phyloP scores from a whole-genome alignment of 2,797 vertebrate species.

The Sparus aurata region DNA sequence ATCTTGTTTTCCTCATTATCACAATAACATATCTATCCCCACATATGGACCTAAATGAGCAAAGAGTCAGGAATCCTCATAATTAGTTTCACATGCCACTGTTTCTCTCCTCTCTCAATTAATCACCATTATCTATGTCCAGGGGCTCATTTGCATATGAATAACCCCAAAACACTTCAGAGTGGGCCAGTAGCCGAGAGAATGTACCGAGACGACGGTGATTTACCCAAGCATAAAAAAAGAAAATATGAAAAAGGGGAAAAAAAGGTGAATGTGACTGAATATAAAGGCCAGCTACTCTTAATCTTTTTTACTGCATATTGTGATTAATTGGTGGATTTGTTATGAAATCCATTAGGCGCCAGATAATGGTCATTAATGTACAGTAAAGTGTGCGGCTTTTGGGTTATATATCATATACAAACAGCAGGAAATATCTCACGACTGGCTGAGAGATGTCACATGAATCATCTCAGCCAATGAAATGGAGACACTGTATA shows the following conservation, averaged over 20 bases:
- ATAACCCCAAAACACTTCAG: constrained; percentile 81
- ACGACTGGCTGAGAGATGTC: constrained; percentile 64
- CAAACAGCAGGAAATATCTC: constrained; percentile 67
- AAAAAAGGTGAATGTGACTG: constrained; percentile 60
- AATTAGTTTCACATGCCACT: constrained; percentile 84
- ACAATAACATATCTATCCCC: constrained; percentile 67
- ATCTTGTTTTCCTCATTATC: constrained; percentile 16
- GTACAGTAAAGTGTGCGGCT: constrained; percentile 62
- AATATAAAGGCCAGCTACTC: constrained; percentile 71
- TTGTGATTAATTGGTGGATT: constrained; percentile 77
- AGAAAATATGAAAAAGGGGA: constrained; percentile 60
- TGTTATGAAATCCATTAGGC: constrained; percentile 63
- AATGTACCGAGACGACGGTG: constrained; percentile 54
- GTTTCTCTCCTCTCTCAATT: constrained; percentile 84
- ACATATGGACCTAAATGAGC: constrained; percentile 74
- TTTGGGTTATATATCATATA: constrained; percentile 63
- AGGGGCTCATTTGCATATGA: constrained; percentile 84
- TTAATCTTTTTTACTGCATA: constrained; percentile 65
- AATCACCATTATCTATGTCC: constrained; percentile 87
- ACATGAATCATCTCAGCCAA: constrained; percentile 78
- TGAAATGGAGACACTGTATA: constrained; percentile 75
- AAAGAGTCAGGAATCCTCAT: constrained; percentile 79
- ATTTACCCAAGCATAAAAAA: constrained; percentile 73
- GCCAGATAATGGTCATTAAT: constrained; percentile 65
- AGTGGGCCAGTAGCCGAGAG: constrained; percentile 71